These are phyloP conservation scores for Drosophila sordidula DNA, from an alignment of 2,888 invertebrate species.

Conservation along the genomic window DNA sequence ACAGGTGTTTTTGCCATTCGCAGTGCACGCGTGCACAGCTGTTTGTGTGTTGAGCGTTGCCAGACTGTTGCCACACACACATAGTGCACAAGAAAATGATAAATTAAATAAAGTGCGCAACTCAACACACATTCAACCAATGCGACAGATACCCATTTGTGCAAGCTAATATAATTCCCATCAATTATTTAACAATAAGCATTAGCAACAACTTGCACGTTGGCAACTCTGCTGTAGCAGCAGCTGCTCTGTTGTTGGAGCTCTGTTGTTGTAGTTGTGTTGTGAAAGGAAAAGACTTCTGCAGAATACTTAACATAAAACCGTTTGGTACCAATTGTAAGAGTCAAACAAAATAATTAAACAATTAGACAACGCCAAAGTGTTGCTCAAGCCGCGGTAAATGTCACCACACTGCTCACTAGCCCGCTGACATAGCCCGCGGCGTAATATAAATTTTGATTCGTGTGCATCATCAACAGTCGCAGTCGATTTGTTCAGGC, in stretches of 20 bases:
- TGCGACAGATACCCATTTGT: conserved; percentile 1
- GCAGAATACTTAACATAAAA: conserved; percentile 42
- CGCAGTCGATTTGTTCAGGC: conserved; percentile 37
- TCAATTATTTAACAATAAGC: background rate
- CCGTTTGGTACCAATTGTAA: conserved; percentile 56
- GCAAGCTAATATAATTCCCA: background rate
- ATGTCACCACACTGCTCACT: conserved; percentile 1
- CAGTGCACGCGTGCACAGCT: conserved; percentile 43
- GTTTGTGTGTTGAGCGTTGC: conserved; percentile 50
- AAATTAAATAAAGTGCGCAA: conserved; percentile 11
- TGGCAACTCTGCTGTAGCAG: conserved; percentile 56
- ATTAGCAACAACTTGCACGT: background rate
- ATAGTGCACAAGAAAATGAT: background rate
- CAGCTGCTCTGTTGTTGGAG: conserved; percentile 53
- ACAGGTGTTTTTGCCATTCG: conserved; percentile 63
- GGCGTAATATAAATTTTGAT: conserved; percentile 20
- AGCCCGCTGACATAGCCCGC: conserved; percentile 26
- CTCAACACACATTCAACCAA: background rate
- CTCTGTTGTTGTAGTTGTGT: conserved; percentile 40
- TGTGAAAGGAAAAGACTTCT: conserved; percentile 52
- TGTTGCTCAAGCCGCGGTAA: conserved; percentile 26
- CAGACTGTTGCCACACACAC: conserved; percentile 17
- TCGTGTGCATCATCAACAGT: conserved; percentile 28
- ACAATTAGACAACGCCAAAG: conserved; percentile 31
- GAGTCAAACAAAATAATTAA: conserved; percentile 40